Evolutionary conservation across 2,888 invertebrate genomes (phyloP).

Genomic region (Beris morrisii): DNA sequence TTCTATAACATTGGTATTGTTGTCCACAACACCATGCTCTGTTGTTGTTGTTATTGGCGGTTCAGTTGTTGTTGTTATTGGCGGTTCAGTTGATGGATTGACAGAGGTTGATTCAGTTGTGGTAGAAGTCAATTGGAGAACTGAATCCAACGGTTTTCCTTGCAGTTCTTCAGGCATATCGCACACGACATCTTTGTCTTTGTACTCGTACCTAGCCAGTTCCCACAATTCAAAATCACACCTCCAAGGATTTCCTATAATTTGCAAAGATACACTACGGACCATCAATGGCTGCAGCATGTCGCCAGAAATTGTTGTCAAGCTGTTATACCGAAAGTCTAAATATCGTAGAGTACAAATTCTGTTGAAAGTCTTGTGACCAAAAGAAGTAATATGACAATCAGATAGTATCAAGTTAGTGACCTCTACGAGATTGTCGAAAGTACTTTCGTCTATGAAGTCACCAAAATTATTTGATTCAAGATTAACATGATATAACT

Average conservation of each 20-base stretch:
- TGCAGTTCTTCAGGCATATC: background rate
- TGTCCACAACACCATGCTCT: background rate
- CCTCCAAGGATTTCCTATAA: conserved; percentile 5
- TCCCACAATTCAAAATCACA: conserved; percentile 10
- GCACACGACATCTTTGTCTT: background rate
- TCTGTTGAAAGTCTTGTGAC: background rate
- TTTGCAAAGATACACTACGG: background rate
- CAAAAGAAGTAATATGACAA: background rate
- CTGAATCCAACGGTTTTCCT: background rate
- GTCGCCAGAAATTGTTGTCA: background rate
- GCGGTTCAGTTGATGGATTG: background rate
- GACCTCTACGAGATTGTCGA: background rate
- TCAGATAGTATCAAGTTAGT: background rate
- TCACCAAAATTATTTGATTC: conserved; percentile 5
- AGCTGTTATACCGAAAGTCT: background rate
- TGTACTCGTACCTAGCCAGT: background rate
- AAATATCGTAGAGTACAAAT: background rate
- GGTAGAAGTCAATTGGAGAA: background rate
- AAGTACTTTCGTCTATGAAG: background rate
- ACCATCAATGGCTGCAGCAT: background rate
- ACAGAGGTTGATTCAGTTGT: background rate
- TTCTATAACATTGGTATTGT: too few relatives aligned
- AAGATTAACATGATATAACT: background rate
- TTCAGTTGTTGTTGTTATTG: background rate
- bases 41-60: background rate